These are phyloP conservation scores for Oscarella lobularis DNA, from an alignment of 37 sponge, comb jelly and placozoan genomes.

Conservation along the genomic window DNA sequence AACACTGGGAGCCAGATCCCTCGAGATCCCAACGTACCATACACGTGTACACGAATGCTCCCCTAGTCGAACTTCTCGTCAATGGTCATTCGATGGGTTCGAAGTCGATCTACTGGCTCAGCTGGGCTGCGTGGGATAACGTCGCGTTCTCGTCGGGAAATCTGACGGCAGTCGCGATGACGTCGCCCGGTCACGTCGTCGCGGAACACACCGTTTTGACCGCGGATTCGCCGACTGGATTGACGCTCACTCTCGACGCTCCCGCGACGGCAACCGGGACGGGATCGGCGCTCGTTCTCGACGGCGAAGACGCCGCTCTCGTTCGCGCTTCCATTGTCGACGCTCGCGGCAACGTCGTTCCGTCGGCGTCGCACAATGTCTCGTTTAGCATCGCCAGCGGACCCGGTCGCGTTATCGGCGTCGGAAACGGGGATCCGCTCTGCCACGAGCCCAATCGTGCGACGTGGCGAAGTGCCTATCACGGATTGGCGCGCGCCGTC, in stretches of 20 bases:
- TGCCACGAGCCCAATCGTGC: constrained; percentile 50
- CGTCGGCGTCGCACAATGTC: constrained; percentile 21
- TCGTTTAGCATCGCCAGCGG: constrained; percentile 35
- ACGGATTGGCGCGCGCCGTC: constrained; percentile 36
- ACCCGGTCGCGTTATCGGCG: constrained; percentile 38
- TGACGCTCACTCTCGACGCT: constrained; percentile 13
- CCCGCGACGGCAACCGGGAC: constrained; percentile 30
- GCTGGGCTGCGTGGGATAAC: constrained; percentile 29
- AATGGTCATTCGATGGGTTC: constrained; percentile 32
- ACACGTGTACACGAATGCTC: constrained; percentile 47
- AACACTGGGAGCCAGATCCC: constrained; percentile 16
- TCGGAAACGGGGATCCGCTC: constrained; percentile 43
- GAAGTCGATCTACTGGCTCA: constrained; percentile 15
- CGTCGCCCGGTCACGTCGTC: not conserved
- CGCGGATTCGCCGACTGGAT: constrained; percentile 8
- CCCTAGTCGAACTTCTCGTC: constrained; percentile 21
- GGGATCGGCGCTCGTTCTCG: constrained; percentile 31
- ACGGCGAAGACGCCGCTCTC: constrained; percentile 50
- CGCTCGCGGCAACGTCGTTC: constrained; percentile 17
- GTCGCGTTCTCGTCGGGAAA: constrained; percentile 18
- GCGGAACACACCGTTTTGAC: constrained; percentile 33
- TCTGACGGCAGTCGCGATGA: constrained; percentile 19
- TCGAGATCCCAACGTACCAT: constrained; percentile 8
- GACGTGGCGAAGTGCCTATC: constrained; percentile 52
- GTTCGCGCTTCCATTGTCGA: constrained; percentile 34